Evolutionary conservation across 1,140 invertebrate species (phyloP).

Genomic region (Chironomus tepperi): DNA sequence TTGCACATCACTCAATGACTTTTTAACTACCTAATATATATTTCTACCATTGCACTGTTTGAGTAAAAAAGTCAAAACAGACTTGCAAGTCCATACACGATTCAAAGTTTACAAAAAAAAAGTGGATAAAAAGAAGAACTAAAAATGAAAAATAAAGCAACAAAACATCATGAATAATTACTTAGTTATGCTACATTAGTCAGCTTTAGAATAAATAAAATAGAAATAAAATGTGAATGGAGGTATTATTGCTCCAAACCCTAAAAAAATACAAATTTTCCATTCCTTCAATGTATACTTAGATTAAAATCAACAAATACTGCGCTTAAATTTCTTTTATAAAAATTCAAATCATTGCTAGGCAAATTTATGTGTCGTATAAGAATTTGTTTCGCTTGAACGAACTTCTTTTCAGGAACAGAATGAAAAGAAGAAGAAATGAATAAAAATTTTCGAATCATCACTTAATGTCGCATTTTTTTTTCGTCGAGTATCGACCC

Average conservation of each 20-base stretch:
- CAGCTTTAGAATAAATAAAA: slow-evolving; percentile 3
- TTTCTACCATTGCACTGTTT: too few species aligned
- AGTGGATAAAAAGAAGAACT: too few species aligned
- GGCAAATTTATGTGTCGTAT: not conserved
- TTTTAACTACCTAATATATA: too few species aligned
- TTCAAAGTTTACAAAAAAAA: too few species aligned
- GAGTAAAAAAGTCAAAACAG: too few species aligned
- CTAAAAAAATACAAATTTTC: not conserved
- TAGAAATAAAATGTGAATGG: not conserved
- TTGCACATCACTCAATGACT: too few species aligned
- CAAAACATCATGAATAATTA: slow-evolving; percentile 21
- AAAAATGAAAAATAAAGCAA: not conserved
- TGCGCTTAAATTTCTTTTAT: not conserved
- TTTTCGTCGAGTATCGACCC: not conserved
- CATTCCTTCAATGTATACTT: not conserved
- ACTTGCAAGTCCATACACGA: too few species aligned
- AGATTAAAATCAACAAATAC: not conserved
- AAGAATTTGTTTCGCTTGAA: slow-evolving; percentile 1
- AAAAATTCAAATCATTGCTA: not conserved
- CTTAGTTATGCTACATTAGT: slow-evolving; percentile 23
- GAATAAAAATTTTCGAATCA: not conserved
- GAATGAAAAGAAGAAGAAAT: not conserved
- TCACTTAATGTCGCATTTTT: not conserved
- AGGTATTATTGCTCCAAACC: not conserved
- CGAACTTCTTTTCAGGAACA: not conserved